These are phyloP conservation scores for Synanthedon formicaeformis DNA, from an alignment of 2,888 invertebrate species.

Conservation along the genomic window DNA sequence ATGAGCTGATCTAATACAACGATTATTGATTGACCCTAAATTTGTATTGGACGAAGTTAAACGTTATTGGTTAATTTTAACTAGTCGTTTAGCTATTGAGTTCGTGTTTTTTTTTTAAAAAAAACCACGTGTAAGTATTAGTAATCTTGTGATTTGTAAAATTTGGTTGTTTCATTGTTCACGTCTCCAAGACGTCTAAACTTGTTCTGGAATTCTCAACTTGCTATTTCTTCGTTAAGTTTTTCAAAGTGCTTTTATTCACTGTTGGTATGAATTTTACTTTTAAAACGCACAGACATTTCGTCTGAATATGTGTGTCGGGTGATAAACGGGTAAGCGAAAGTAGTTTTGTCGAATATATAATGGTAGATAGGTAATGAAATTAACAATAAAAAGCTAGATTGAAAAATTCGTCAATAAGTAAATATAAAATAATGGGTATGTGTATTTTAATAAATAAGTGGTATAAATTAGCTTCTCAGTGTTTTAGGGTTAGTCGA, in stretches of 20 bases:
- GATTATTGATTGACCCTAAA: conserved; percentile 21
- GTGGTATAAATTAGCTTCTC: conserved; percentile 63
- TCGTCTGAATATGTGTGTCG: conserved; percentile 34
- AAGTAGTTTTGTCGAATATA: conserved; percentile 42
- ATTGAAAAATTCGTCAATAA: conserved; percentile 40
- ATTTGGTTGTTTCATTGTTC: conserved; percentile 28
- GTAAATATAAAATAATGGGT: conserved; percentile 31
- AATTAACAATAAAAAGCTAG: conserved; percentile 58
- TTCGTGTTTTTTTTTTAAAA: no score
- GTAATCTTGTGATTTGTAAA: conserved; percentile 31
- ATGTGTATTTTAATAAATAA: conserved; percentile 33
- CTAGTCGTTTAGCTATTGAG: no score
- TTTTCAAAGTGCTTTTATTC: conserved; percentile 10
- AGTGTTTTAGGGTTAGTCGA: conserved; percentile 71
- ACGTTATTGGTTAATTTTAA: no score
- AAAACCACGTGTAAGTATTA: no score
- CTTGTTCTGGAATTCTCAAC: conserved; percentile 2
- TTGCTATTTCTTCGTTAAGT: conserved; percentile 9
- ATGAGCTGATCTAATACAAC: conserved; percentile 58
- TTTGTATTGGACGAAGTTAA: background rate
- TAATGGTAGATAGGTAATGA: conserved; percentile 56
- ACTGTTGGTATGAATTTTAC: conserved; percentile 13
- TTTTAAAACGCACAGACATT: conserved; percentile 13
- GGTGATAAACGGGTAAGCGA: conserved; percentile 62
- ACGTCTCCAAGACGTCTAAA: background rate